Evolutionary conservation across 2,797 vertebrate species (phyloP), one percentile per base, ranked within the genome.

Genomic region (Syndactyla subalaris): DNA sequence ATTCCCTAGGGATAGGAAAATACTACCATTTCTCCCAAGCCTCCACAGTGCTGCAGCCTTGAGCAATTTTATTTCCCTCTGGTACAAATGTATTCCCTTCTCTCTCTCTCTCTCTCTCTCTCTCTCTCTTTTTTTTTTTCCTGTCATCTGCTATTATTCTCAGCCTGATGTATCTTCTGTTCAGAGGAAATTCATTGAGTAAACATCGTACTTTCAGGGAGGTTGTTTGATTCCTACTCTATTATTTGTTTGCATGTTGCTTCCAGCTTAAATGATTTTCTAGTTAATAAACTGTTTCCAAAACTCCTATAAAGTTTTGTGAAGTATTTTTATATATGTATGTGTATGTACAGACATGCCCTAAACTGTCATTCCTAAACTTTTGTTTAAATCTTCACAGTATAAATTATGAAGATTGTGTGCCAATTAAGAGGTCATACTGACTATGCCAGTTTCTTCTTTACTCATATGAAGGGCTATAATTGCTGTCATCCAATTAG

Each of bases 1-100:
- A 38, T 87, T 81, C 57, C 58, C 38, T 27, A 52, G 71, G 38
- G 38, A 87, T 0, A 10, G 77, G 62, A 84, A 92, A 91, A 63
- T 14, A 36, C 49, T 75, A 80, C 70, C 38, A 49, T 86, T 95
- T 93, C 85, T 89, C 71, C 71, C n/a, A 89, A 84, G 62, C 51
- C 23, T 95, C 83, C 91, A 93, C 89, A 87, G 71, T 61, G 49
- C 70, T 92, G 77, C 81, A 95, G 89, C 89, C 93, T 92, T 91
- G 89, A 96, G 74, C 84, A 95, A 46, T 87, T 95, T 95, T 87
- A 84, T 67, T 93, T 85, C 54, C 3, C 3, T 81, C 75, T 87
- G 9, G 54, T 87, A 84, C 41, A 79, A 82, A 93, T 5, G 36
- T 48, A 62, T 73, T 51, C 8, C 84, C 19, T 89, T 89, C 8